A percentile compares a stretch with the other conserved stretches of the same genome.
phyloP scores from a whole-genome alignment of 2,888 invertebrate species.

The Cylindroiulus punctatus region DNA sequence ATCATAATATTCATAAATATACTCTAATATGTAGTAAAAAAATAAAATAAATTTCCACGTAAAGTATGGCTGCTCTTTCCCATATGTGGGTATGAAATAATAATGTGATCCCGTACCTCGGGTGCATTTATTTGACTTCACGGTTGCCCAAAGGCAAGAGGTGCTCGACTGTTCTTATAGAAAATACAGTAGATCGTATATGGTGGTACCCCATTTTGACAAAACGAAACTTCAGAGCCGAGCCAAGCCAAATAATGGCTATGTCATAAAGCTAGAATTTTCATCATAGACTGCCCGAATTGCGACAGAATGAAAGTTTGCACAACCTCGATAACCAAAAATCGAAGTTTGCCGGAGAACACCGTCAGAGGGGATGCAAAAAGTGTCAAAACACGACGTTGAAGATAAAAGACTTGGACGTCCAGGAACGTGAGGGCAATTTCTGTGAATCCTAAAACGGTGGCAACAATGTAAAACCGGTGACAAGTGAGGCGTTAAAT shows the following conservation, averaged over 20 bases:
- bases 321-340: slow-evolving; percentile 11
- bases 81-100: neutral
- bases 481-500: slow-evolving; percentile 35
- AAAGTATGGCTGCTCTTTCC: neutral
- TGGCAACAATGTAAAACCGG: slow-evolving; percentile 11
- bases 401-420: slow-evolving; percentile 31
- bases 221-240: neutral
- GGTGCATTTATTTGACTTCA: neutral
- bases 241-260: neutral
- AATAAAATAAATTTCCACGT: neutral
- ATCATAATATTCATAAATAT: neutral
- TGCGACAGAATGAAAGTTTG: slow-evolving; percentile 4
- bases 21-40: neutral
- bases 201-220: slow-evolving; percentile 2
- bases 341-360: slow-evolving; percentile 25
- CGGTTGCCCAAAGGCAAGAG: neutral
- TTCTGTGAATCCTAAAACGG: slow-evolving; percentile 17
- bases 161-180: neutral
- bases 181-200: too few species aligned
- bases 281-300: neutral
- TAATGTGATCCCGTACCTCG: neutral
- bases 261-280: neutral
- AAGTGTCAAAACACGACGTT: slow-evolving; percentile 43
- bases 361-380: slow-evolving; percentile 35
- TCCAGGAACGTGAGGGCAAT: slow-evolving; percentile 25